These are phyloP conservation scores for Watsonalla cultraria DNA, from an alignment of 2,888 invertebrate genomes.

Conservation along the genomic window DNA sequence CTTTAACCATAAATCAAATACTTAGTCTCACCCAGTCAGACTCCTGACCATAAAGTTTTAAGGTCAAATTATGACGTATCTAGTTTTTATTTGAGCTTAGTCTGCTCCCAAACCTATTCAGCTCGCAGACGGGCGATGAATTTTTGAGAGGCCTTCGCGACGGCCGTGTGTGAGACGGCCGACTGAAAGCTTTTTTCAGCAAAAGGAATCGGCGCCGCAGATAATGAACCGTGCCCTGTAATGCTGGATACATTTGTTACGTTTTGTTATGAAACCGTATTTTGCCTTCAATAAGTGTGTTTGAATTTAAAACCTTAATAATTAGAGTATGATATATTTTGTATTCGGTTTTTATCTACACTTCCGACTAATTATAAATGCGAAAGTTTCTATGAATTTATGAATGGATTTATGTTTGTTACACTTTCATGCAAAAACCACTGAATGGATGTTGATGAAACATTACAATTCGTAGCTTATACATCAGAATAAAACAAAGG, in stretches of 20 bases:
- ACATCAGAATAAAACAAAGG: too few relatives aligned
- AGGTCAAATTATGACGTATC: neutral
- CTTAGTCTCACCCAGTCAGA: neutral
- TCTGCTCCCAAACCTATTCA: conserved; percentile 57
- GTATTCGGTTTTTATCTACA: too few relatives aligned
- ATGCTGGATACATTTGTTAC: neutral
- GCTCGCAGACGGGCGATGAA: conserved; percentile 73
- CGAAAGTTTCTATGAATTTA: too few relatives aligned
- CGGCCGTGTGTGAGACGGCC: conserved; percentile 46
- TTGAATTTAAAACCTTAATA: neutral
- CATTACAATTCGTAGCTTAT: too few relatives aligned
- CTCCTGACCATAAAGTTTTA: neutral
- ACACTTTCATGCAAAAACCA: too few relatives aligned
- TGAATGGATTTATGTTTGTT: too few relatives aligned
- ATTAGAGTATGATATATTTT: too few relatives aligned
- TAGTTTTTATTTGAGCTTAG: conserved; percentile 11
- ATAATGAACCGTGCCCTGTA: conserved; percentile 45
- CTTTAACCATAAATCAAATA: too few relatives aligned
- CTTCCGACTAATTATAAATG: too few relatives aligned
- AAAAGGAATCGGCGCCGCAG: conserved; percentile 59
- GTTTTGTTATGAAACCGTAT: neutral
- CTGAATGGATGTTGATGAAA: too few relatives aligned
- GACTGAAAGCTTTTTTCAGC: conserved; percentile 57
- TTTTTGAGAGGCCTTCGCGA: conserved; percentile 73
- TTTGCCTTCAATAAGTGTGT: neutral